Conservation (phyloP, 2,888 invertebrate species). For the Dynastes maya region DNA sequence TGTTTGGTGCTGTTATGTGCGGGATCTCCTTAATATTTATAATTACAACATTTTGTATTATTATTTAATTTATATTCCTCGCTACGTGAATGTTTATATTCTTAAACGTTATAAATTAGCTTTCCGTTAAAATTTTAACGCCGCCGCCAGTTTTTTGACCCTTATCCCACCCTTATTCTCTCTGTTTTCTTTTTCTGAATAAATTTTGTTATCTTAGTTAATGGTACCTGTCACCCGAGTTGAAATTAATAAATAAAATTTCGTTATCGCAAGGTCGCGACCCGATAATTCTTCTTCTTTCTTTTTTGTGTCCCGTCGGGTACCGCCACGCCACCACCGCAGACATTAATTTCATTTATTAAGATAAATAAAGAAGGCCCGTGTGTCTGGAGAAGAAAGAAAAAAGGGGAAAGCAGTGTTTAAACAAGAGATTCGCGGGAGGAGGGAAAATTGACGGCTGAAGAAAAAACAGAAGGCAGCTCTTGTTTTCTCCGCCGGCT, state of each 20-base stretch:
- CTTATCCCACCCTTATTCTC: background rate
- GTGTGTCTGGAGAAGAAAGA: background rate
- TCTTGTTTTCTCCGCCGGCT: slow-evolving; percentile 27
- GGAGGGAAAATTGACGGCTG: slow-evolving; percentile 30
- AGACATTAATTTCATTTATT: slow-evolving; percentile 46
- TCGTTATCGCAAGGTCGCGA: slow-evolving; percentile 41
- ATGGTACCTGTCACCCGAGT: slow-evolving; percentile 47
- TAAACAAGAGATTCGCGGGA: slow-evolving; percentile 3
- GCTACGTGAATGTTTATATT: background rate
- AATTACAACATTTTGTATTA: background rate
- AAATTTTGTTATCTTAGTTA: slow-evolving; percentile 41
- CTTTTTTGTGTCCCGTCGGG: slow-evolving; percentile 23
- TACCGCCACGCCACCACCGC: slow-evolving; percentile 26
- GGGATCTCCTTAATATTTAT: too few relatives aligned
- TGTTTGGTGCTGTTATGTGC: too few relatives aligned
- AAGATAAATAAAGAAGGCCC: slow-evolving; percentile 39
- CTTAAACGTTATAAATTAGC: background rate
- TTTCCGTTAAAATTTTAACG: background rate
- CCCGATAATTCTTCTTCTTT: slow-evolving; percentile 33
- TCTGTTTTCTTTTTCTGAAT: slow-evolving; percentile 34
- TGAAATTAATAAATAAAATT: slow-evolving; percentile 50
- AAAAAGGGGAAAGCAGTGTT: background rate
- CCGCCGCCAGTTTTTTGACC: background rate
- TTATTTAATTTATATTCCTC: too few relatives aligned
- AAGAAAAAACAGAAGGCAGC: slow-evolving; percentile 36